A percentile compares a stretch with the other conserved stretches of the same genome.
Evolutionary conservation across 2,113 vertebrate species (phyloP).

Genomic region (Ginglymostoma cirratum): DNA sequence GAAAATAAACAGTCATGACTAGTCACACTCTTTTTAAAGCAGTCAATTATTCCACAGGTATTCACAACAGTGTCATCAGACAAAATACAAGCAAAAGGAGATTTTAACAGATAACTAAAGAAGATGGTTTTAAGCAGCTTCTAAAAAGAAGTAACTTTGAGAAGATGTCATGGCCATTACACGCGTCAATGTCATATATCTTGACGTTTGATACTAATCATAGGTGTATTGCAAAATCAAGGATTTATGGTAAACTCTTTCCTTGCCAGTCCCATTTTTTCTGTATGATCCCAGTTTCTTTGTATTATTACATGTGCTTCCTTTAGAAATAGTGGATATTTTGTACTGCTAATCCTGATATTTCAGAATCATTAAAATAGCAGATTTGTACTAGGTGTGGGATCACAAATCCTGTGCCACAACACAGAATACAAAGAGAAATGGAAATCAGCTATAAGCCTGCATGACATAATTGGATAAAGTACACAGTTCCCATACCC

Average conservation of each 20-base stretch:
- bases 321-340: neutral
- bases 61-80: neutral
- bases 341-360: neutral
- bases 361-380: neutral
- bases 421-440: neutral
- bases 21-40: neutral
- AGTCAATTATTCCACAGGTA: neutral
- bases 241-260: neutral
- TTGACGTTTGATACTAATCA: neutral
- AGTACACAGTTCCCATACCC: neutral
- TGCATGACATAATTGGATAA: neutral
- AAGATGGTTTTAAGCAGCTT: neutral
- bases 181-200: no score
- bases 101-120: neutral
- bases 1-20: neutral
- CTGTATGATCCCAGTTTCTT: neutral
- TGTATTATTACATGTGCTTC: neutral
- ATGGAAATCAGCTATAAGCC: neutral
- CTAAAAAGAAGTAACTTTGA: neutral
- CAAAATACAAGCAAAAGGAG: neutral
- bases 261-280: neutral
- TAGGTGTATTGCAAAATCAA: neutral
- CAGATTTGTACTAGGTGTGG: neutral
- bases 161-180: no score
- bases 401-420: neutral